Evolutionary conservation across 35 echinoderm and acorn worm species (phyloP), one percentile per base, ranked within the genome.

Genomic region (Hemicentrotus pulcherrimus): DNA sequence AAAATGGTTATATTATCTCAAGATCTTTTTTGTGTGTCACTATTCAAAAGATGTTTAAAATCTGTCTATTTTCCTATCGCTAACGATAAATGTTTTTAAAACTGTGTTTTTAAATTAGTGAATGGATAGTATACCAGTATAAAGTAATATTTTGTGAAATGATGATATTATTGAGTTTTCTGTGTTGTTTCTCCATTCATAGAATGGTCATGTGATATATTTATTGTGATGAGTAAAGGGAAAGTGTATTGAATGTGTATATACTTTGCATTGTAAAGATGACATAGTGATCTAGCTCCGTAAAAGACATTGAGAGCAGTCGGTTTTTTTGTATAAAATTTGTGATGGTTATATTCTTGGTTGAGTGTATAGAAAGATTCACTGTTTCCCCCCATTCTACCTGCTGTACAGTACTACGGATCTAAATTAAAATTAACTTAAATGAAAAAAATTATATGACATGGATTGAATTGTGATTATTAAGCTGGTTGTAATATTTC

Each of bases 341-440:
- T 78, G 65, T 78, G 65, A 78, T 78, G 65, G 65, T 78, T 28
- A 28, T 78, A 78, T 78, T 78, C 65, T 78, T 78, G 65, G 65
- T 78, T 78, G 28, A 78, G 65, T 78, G 65, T 78, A 78, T 78
- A 78, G 65, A 78, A n/a, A 78, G 65, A 78, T 78, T 78, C 65
- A n/a, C 65, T 78, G 65, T 78, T 78, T 78, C 28, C 9, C 24
- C 61, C 65, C 88, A 90, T 47, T 90, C 24, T 90, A 90, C 46
- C 46, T 24, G 88, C 19, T 90, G 88, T 90, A 90, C 88, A 90
- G 88, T 90, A 90, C 88, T 90, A 90, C 1, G 33, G 4, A 90
- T 47, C 88, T 90, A 90, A 90, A 90, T 90, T 90, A 90, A 90
- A 90, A 45, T 28, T 90, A 90, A 90, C 32, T 32, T 90, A 90